Conservation (phyloP, 37 sponge, comb jelly and placozoan species). For the Cliona cf. orientalis region DNA sequence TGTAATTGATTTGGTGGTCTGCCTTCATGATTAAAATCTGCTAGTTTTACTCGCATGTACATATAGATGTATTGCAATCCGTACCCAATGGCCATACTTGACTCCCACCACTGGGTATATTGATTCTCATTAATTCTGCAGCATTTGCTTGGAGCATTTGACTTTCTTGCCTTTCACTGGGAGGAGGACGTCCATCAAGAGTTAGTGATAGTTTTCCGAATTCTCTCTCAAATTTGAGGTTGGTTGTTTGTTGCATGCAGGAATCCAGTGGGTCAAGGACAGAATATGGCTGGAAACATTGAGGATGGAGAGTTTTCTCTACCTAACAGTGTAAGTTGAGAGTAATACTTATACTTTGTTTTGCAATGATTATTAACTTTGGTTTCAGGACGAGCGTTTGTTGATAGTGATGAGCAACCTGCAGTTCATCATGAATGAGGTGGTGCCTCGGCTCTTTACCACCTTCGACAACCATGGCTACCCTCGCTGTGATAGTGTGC, state of each 20-base stretch:
- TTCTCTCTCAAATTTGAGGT: neutral
- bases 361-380: neutral
- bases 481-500: conserved; percentile 45
- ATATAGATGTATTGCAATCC: too few species aligned
- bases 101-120: too few species aligned
- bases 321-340: conserved; percentile 2
- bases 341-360: neutral
- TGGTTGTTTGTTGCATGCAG: neutral
- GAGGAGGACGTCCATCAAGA: conserved; percentile 50
- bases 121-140: conserved; percentile 24
- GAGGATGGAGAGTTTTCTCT: neutral
- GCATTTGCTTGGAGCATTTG: conserved; percentile 47
- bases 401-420: conserved; percentile 88
- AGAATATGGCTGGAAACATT: too few species aligned
- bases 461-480: conserved; percentile 85
- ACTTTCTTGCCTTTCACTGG: conserved; percentile 49
- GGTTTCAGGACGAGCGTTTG: conserved; percentile 67
- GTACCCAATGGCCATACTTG: too few species aligned
- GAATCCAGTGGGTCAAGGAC: neutral
- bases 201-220: conserved; percentile 23
- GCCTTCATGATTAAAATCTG: too few species aligned
- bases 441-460: conserved; percentile 72
- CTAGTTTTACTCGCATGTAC: too few species aligned
- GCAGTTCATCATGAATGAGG: conserved; percentile 64
- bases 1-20: too few species aligned